Evolutionary conservation across 2,113 vertebrate genomes (phyloP).

Genomic region (Macaca fascicularis): T2T-MFA8v1.1 NC_088377.1:193060001-193060500

Average conservation of each 20-base stretch:
- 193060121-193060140: too few relatives aligned
- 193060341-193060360: not conserved
- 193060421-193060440: not conserved
- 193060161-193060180: rapidly evolving
- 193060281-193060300: rapidly evolving
- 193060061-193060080: not conserved
- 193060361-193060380: not conserved
- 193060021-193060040: too few relatives aligned
- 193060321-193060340: rapidly evolving
- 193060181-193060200: not conserved
- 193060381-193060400: not conserved
- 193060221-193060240: too few relatives aligned
- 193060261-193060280: not conserved
- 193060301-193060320: rapidly evolving
- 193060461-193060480: not conserved
- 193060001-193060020: too few relatives aligned
- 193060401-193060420: not conserved
- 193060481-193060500: not conserved
- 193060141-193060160: not conserved
- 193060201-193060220: rapidly evolving
- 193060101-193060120: not conserved
- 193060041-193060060: not conserved
- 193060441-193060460: not conserved
- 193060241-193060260: not conserved
- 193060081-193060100: not conserved